A percentile compares a stretch with the other conserved stretches of the same genome.
These are phyloP conservation scores for Chiloscyllium plagiosum DNA, from an alignment of 2,113 vertebrate species.

Conservation along the genomic window DNA sequence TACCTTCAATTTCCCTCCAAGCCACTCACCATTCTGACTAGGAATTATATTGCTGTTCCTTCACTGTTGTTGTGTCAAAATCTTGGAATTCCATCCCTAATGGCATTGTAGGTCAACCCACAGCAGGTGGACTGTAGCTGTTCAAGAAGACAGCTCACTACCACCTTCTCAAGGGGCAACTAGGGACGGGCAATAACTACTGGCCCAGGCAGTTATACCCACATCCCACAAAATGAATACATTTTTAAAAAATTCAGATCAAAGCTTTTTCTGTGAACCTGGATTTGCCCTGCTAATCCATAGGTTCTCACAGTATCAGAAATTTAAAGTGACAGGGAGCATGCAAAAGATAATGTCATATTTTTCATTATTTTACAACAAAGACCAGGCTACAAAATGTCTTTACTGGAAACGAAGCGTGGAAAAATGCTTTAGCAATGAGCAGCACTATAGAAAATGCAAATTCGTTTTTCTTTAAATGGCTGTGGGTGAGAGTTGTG, in stretches of 20 bases:
- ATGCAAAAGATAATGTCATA: background rate
- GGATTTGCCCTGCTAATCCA: background rate
- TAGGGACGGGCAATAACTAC: too few relatives aligned
- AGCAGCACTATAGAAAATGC: background rate
- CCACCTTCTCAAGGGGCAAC: too few relatives aligned
- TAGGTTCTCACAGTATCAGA: background rate
- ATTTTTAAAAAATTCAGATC: background rate
- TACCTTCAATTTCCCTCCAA: too few relatives aligned
- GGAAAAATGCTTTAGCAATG: background rate
- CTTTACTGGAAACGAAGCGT: background rate
- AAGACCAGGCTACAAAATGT: background rate
- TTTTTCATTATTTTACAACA: background rate
- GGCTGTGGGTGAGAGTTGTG: background rate
- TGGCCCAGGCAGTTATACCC: too few relatives aligned
- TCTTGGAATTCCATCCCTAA: too few relatives aligned
- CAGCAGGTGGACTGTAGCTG: too few relatives aligned
- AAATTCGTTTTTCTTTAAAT: background rate
- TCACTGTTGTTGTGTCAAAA: too few relatives aligned
- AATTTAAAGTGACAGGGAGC: background rate
- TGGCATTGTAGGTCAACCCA: too few relatives aligned
- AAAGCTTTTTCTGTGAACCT: background rate
- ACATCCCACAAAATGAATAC: too few relatives aligned
- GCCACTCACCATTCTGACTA: too few relatives aligned
- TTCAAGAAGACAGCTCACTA: too few relatives aligned
- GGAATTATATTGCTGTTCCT: too few relatives aligned